Evolutionary conservation across 2,888 invertebrate genomes (phyloP), one percentile per base, ranked within the genome.

Genomic region (Toxonevra muliebris): DNA sequence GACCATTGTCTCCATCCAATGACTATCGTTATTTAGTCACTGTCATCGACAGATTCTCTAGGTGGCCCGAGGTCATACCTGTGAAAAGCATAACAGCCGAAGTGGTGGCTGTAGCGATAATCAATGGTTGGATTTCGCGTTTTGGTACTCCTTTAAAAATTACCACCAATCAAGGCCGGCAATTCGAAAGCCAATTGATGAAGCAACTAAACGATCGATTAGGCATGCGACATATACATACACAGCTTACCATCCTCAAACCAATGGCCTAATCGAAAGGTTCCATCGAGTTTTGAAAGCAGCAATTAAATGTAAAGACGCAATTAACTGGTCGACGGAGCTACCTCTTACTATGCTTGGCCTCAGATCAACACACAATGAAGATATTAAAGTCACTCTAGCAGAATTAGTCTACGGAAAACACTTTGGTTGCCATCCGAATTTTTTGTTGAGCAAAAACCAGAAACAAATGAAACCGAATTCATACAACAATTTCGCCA

Each of bases 321-420:
- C 63, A 0, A 59, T 65, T 12, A 61, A 72, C 45, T 83, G 82
- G 80, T 50, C 71, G 2, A 9, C 71, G 73, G 57, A 69, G 5
- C 74, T 84, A n/a, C 81, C 82, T 0, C 66, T 73, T 8, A 76
- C 84, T 5, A 68, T 84, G 0, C 72, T 85, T 1, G 83, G 81
- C 2, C 55, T 82, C 4, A 74, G 82, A 5, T 70, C 76, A 1
- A 67, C 73, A 4, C 69, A 69, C 20, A 80, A 77, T 65, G 77
- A 77, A 50, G 77, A 81, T 65, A 54, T 79, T 3, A 59, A 75
- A n/a, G 66, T 76, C 9, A 75, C 76, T 5, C 66, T 79, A 30
- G 77, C 80, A 1, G 75, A 81, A 57, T 62, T 82, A 62, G 72
- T 81, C 0, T 81, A 77, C 60, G 80, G 82, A 0, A 68, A 71